Evolutionary conservation across 2,888 invertebrate species (phyloP).

Genomic region (Muschampia plurimacula): DNA sequence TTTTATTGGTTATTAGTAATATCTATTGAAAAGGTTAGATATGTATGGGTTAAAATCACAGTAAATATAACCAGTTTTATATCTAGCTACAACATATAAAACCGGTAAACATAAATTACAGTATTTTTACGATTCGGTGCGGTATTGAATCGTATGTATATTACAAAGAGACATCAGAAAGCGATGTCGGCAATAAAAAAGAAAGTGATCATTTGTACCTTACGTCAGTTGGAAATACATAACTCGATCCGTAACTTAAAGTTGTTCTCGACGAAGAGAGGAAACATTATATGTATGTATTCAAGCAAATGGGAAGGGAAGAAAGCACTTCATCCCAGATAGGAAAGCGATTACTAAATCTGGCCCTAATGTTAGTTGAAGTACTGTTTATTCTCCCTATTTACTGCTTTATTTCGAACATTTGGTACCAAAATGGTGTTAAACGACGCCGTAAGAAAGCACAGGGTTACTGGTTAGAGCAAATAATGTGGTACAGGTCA

Average conservation of each 20-base stretch:
- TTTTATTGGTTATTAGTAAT: too few species aligned
- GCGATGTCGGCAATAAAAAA: conserved; percentile 37
- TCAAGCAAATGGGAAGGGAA: conserved; percentile 28
- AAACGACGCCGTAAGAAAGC: too few species aligned
- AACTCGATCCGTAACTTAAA: conserved; percentile 30
- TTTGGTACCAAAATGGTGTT: too few species aligned
- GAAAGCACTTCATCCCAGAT: conserved; percentile 9
- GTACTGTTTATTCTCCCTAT: not conserved
- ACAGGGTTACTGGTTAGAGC: too few species aligned
- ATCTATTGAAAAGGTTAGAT: too few species aligned
- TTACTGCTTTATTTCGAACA: too few species aligned
- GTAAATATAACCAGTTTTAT: too few species aligned
- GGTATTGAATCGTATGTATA: conserved; percentile 29
- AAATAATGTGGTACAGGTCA: too few species aligned
- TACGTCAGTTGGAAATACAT: conserved; percentile 28
- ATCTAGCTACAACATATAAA: not conserved
- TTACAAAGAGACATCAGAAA: conserved; percentile 36
- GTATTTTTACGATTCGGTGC: conserved; percentile 24
- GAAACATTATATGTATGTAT: conserved; percentile 30
- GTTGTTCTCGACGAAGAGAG: conserved; percentile 17
- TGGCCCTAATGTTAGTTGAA: not conserved
- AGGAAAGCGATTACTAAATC: conserved; percentile 20
- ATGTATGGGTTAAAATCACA: too few species aligned
- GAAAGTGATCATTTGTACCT: conserved; percentile 38
- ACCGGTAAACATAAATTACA: conserved; percentile 3